Evolutionary conservation across 1,140 invertebrate genomes (phyloP).

Genomic region (Pseudomyrmex concolor): DNA sequence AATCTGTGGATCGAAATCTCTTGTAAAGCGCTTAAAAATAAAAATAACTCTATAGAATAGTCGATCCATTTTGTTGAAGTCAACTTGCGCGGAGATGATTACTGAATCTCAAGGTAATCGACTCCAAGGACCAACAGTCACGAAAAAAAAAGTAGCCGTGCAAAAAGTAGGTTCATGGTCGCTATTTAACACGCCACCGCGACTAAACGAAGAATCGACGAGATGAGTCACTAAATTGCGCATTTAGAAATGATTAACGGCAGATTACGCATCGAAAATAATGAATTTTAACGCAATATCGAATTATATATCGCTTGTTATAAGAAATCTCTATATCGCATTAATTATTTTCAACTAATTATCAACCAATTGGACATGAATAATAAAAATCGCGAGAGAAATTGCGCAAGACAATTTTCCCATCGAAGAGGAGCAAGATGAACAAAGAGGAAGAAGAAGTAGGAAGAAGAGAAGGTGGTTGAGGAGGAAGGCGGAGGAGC

Average conservation of each 20-base stretch:
- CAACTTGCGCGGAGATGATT: slow-evolving; percentile 30
- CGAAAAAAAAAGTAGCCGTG: slow-evolving; percentile 56
- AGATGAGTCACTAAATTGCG: slow-evolving; percentile 36
- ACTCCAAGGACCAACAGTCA: slow-evolving; percentile 33
- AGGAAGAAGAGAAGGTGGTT: slow-evolving; percentile 58
- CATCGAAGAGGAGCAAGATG: slow-evolving; percentile 35
- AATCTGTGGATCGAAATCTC: neutral
- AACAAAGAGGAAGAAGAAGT: slow-evolving; percentile 27
- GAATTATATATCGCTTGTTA: slow-evolving; percentile 8
- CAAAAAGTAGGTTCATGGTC: slow-evolving; percentile 58
- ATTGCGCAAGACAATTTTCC: slow-evolving; percentile 60
- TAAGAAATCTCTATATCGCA: slow-evolving; percentile 66
- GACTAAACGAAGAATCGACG: slow-evolving; percentile 1
- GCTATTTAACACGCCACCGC: slow-evolving; percentile 49
- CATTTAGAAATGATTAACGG: slow-evolving; percentile 42
- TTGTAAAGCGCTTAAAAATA: neutral
- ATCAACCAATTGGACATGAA: slow-evolving; percentile 39
- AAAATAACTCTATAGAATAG: neutral
- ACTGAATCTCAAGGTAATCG: slow-evolving; percentile 23
- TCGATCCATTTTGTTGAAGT: slow-evolving; percentile 34
- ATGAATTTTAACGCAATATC: slow-evolving; percentile 13
- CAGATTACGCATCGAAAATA: neutral
- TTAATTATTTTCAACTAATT: slow-evolving; percentile 36
- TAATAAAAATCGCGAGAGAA: slow-evolving; percentile 38
- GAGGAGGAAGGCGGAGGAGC: slow-evolving; percentile 35